Evolutionary conservation across 2,113 vertebrate genomes (phyloP), one percentile per base, ranked within the genome.

Genomic region (Chitala chitala): DNA sequence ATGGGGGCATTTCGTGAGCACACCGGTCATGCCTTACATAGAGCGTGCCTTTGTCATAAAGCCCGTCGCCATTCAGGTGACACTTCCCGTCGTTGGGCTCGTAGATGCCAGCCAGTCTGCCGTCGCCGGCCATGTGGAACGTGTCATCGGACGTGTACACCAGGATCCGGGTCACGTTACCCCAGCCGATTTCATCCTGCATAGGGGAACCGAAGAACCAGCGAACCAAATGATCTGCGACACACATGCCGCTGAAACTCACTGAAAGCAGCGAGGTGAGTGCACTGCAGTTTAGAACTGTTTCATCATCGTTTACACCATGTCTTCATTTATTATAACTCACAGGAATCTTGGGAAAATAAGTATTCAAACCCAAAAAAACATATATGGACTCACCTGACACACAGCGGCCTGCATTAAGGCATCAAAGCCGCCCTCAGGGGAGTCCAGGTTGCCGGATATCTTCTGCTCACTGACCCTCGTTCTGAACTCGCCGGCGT

Each of bases 101-200:
- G 75, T 85, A 89, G 76, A 92, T 87, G 12, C 92, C 92, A 0
- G 87, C 90, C 71, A 94, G 69, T 58, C 88, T 87, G 12, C 92
- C 92, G 48, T 94, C 92, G 9, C 92, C 92, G 1, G 92, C 92
- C 33, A 85, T 88, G 81, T 93, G 92, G 79, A 91, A 94, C 1
- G 88, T 87, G 75, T 91, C 92, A 46, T 94, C 92, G 1, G 92
- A 91, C 1, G 92, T 91, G 81, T 91, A 94, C 12, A 94, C 90
- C 79, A 94, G 79, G 26, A 94, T 87, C 9, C 88, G 85, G 1
- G 90, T 92, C 54, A 88, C 90, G 0, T 92, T 81, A 65, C 83
- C 81, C 92, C 92, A 94, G 53, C 89, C 89, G 55, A 93, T 92
- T 76, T 86, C 80, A 31, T 90, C 73, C 92, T 94, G 79, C 31